Conservation (phyloP, 1,140 invertebrate species). For the Meloidogyne hapla region DNA sequence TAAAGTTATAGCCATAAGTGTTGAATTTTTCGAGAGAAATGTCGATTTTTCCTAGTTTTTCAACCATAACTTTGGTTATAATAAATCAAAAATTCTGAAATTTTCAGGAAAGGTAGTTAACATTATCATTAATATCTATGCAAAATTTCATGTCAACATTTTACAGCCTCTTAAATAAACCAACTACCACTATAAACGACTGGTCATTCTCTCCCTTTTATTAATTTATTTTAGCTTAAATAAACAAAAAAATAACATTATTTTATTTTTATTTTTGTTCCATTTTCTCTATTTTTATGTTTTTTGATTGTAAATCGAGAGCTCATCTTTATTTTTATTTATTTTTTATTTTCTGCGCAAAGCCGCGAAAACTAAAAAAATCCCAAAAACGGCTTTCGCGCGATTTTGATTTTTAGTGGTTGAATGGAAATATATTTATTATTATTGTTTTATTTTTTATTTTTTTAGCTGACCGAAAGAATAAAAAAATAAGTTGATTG, state of each 20-base stretch:
- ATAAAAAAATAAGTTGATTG: not conserved
- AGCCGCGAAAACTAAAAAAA: not conserved
- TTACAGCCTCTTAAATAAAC: not conserved
- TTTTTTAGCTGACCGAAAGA: conserved; percentile 3
- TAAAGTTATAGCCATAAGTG: not conserved
- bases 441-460: conserved; percentile 2
- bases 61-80: not conserved
- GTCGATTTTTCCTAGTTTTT: not conserved
- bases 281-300: not conserved
- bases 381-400: not conserved
- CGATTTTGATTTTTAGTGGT: not conserved
- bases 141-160: not conserved
- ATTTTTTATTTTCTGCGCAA: conserved; percentile 12
- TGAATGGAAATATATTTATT: not conserved
- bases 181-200: not conserved
- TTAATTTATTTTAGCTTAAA: conserved; percentile 8
- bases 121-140: not conserved
- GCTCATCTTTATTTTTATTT: conserved; percentile 14
- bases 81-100: not conserved
- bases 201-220: not conserved
- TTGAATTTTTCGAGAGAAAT: not conserved
- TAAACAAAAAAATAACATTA: no score
- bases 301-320: conserved; percentile 2
- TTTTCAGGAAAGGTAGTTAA: not conserved
- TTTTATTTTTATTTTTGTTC: conserved; percentile 11